Percentiles rank a stretch among this genome's conserved stretches.
These are phyloP conservation scores for Ichneumoninae sp. DNA, from an alignment of 2,888 invertebrate species.

Conservation along the genomic window DNA sequence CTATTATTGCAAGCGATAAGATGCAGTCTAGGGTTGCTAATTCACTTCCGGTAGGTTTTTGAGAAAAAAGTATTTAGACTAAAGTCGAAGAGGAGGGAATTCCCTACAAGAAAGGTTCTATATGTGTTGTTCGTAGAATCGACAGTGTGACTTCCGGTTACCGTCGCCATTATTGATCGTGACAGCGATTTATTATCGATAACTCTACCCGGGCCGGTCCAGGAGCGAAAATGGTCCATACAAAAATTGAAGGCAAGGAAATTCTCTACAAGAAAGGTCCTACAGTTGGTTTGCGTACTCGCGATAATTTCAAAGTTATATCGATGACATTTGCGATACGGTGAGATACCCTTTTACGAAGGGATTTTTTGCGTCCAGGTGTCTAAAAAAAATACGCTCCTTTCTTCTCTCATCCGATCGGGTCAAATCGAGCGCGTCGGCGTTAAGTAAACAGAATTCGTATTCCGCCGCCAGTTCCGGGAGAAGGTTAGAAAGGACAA, in stretches of 20 bases:
- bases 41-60: not conserved
- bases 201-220: not conserved
- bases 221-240: not conserved
- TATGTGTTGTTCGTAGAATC: not conserved
- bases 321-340: not conserved
- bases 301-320: not conserved
- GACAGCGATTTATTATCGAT: not conserved
- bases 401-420: conserved; percentile 5
- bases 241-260: not conserved
- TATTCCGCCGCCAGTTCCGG: not conserved
- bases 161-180: not conserved
- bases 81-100: not conserved
- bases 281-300: not conserved
- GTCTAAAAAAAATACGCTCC: conserved; percentile 19
- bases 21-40: not conserved
- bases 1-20: not conserved
- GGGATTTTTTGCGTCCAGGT: not conserved
- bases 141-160: not conserved
- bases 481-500: conserved; percentile 5
- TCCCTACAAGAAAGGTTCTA: not conserved
- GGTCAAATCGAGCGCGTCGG: conserved; percentile 47
- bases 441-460: conserved; percentile 52
- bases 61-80: not conserved
- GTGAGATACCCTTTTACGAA: not conserved
- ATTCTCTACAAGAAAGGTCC: not conserved